phyloP scores from a whole-genome alignment of 1,140 invertebrate genomes.

The Wasmannia auropunctata region DNA sequence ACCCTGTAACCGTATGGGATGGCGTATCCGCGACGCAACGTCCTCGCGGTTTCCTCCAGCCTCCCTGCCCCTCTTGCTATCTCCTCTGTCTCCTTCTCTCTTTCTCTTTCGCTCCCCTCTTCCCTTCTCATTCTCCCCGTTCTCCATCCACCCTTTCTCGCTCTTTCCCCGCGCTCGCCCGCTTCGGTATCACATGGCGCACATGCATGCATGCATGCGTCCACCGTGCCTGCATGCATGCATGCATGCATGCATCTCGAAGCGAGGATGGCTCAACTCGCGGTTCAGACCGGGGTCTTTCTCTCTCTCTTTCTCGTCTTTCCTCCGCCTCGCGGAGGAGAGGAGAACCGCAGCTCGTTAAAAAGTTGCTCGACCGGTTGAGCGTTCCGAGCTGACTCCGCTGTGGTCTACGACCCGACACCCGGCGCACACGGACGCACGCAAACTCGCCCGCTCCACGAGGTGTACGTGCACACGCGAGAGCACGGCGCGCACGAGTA shows the following conservation, averaged over 20 bases:
- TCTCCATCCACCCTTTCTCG: neutral
- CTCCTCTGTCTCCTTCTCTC: slow-evolving; percentile 2
- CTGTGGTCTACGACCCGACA: slow-evolving; percentile 85
- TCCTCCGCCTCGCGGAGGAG: slow-evolving; percentile 73
- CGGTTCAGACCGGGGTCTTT: slow-evolving; percentile 73
- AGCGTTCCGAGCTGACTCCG: slow-evolving; percentile 81
- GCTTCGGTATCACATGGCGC: slow-evolving; percentile 77
- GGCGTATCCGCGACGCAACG: slow-evolving; percentile 56
- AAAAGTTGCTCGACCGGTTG: slow-evolving; percentile 85
- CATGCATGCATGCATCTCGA: slow-evolving; percentile 67
- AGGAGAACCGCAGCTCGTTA: slow-evolving; percentile 83
- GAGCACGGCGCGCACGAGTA: neutral
- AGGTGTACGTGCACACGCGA: slow-evolving; percentile 62
- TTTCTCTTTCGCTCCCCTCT: slow-evolving; percentile 8
- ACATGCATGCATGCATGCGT: slow-evolving; percentile 70
- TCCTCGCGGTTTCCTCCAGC: slow-evolving; percentile 35
- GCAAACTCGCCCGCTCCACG: slow-evolving; percentile 47
- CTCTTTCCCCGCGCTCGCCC: slow-evolving; percentile 34
- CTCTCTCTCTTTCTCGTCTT: slow-evolving; percentile 58
- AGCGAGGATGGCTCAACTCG: slow-evolving; percentile 80
- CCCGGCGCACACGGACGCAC: slow-evolving; percentile 78
- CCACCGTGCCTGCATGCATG: slow-evolving; percentile 59
- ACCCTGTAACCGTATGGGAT: slow-evolving; percentile 64
- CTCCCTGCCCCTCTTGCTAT: slow-evolving; percentile 12
- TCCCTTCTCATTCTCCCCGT: neutral